These are phyloP conservation scores for Passer domesticus DNA, from an alignment of 2,113 vertebrate genomes.

Conservation along the genomic window DNA sequence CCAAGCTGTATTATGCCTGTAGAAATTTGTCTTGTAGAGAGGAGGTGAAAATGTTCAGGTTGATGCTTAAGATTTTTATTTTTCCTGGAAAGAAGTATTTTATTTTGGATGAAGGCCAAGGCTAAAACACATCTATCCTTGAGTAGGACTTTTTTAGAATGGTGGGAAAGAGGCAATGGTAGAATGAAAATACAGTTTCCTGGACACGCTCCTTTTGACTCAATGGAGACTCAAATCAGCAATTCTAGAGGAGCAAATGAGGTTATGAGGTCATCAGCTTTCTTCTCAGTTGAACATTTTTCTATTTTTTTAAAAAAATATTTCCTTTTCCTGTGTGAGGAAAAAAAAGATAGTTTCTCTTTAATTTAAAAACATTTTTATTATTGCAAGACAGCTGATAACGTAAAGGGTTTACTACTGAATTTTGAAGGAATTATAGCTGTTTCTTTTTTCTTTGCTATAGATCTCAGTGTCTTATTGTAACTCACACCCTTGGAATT, in stretches of 20 bases:
- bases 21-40: neutral
- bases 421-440: neutral
- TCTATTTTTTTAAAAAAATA: neutral
- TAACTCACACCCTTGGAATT: neutral
- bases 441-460: neutral
- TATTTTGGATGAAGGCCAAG: neutral
- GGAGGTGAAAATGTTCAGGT: neutral
- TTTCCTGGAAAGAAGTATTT: neutral
- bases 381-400: neutral
- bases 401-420: neutral
- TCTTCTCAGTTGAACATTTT: neutral
- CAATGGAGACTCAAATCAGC: neutral
- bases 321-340: rapidly evolving
- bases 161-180: neutral
- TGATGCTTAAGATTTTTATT: neutral
- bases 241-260: neutral
- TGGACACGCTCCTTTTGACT: neutral
- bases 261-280: neutral
- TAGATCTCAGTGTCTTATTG: neutral
- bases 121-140: neutral
- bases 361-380: neutral
- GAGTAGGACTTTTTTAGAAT: neutral
- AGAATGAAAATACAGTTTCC: neutral
- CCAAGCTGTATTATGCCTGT: neutral
- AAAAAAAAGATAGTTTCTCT: neutral